Conservation (phyloP, 2,888 invertebrate species). For the Caradrina kadenii region DNA sequence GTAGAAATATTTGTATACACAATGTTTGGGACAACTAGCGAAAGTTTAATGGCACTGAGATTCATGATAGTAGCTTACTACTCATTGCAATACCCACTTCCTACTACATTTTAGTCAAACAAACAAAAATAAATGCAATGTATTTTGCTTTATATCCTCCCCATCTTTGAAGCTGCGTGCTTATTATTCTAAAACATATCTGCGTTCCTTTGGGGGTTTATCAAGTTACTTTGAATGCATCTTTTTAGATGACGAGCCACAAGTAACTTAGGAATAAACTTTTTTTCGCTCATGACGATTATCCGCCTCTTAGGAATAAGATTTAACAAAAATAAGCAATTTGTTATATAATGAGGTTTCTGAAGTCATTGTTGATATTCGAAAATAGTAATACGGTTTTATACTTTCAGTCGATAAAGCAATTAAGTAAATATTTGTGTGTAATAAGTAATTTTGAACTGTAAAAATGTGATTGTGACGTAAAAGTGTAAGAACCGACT, state of each 20-base stretch:
- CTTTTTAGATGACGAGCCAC: constrained; percentile 47
- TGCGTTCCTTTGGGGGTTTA: constrained; percentile 56
- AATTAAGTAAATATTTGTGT: constrained; percentile 50
- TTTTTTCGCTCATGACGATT: constrained; percentile 83
- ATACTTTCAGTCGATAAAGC: constrained; percentile 50
- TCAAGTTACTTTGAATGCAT: constrained; percentile 59
- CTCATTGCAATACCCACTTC: constrained; percentile 8
- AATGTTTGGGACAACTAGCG: constrained; percentile 11
- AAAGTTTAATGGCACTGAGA: constrained; percentile 4
- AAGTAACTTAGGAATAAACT: constrained; percentile 61
- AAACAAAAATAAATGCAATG: constrained; percentile 15
- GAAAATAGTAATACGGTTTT: constrained; percentile 55
- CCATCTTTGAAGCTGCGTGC: constrained; percentile 28
- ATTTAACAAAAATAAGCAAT: constrained; percentile 75
- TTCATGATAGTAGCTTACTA: constrained; percentile 6
- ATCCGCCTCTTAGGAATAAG: constrained; percentile 87
- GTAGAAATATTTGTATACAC: constrained; percentile 12
- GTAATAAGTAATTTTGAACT: constrained; percentile 50
- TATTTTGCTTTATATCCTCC: constrained; percentile 8
- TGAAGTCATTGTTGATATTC: constrained; percentile 59
- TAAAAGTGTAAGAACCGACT: constrained; percentile 61
- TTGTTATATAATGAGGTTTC: constrained; percentile 60
- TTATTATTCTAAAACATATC: constrained; percentile 57
- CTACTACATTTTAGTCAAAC: constrained; percentile 5
- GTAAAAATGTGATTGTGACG: constrained; percentile 57